These are phyloP conservation scores for Cryptoblepharus egeriae DNA, from an alignment of 2,797 vertebrate genomes.

Conservation along the genomic window DNA sequence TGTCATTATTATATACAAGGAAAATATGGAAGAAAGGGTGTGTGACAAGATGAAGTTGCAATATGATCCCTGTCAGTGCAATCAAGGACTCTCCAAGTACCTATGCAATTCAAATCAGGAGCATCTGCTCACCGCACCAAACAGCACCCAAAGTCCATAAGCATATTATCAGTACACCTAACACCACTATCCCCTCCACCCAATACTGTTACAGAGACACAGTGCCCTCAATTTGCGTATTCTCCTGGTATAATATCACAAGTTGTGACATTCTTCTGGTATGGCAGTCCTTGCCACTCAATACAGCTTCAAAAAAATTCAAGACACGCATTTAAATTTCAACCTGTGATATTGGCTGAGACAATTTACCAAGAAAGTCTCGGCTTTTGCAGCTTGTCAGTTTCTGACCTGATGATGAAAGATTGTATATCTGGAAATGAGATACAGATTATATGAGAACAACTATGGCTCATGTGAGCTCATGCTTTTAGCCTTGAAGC, in stretches of 20 bases:
- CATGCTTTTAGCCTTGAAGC: conserved; percentile 64
- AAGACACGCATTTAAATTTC: conserved; percentile 66
- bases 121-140: too few species aligned
- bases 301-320: conserved; percentile 63
- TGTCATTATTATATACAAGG: background rate
- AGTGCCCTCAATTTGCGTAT: background rate
- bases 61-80: background rate
- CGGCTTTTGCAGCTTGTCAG: conserved; percentile 67
- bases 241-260: background rate
- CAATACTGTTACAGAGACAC: background rate
- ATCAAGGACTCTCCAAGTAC: background rate
- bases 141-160: background rate
- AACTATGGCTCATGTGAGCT: conserved; percentile 28
- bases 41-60: background rate
- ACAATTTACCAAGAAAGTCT: conserved; percentile 65
- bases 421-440: conserved; percentile 65
- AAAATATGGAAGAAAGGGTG: background rate
- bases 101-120: background rate
- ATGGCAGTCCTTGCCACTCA: background rate
- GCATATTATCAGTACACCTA: background rate
- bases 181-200: too few species aligned
- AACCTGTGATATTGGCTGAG: conserved; percentile 58
- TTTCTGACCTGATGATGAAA: conserved; percentile 69
- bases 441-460: conserved; percentile 57
- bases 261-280: background rate